Base-by-base conservation (phyloP, 2,888 invertebrate species). In the Netelia inedita region DNA sequence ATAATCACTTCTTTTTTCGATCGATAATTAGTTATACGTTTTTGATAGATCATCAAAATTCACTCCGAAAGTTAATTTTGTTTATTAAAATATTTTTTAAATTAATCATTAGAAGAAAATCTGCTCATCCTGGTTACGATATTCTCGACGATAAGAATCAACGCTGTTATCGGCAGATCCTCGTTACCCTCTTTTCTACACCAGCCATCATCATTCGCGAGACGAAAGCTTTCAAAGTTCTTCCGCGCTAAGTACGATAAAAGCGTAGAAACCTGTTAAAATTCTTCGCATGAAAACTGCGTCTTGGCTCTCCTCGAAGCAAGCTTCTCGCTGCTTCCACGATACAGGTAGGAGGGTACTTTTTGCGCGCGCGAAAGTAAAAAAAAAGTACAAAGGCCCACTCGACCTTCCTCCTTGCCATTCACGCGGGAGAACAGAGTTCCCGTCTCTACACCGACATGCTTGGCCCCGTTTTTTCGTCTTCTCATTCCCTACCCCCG, bases 361-460 rank as follows among this genome's bases (percentile, higher is more conserved):
- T 61, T 61, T 61, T 1, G 23, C 23, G 21, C n/a, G 41, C 14
- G 23, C 14, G 21, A n/a, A 21, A n/a, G 23, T 5, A 28, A 21
- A 75, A 71, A 46, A 74, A 69, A 75, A 75, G 71, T 69, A 75
- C 82, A 82, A 83, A 78, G 74, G 81, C 68, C 46, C 78, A 80
- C 83, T 85, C 74, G 76, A 83, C 81, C 83, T 81, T 86, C 71
- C 63, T 61, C 28, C 66, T 79, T 75, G 68, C 61, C 74, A 81
- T 46, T 79, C 57, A 63, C 41, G n/a, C 55, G 65, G 69, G 68
- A 76, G 75, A 85, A 83, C 73, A 82, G 68, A 68, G 35, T 61
- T 69, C 46, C 65, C 61, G 59, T 66, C 66, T 41, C 35, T 23
- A 63, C 35, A 55, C 65, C 43, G 19, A 23, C 23, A 66, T 80